Conservation (phyloP, 2,888 invertebrate genomes). For the Isotomurus palustris region DNA sequence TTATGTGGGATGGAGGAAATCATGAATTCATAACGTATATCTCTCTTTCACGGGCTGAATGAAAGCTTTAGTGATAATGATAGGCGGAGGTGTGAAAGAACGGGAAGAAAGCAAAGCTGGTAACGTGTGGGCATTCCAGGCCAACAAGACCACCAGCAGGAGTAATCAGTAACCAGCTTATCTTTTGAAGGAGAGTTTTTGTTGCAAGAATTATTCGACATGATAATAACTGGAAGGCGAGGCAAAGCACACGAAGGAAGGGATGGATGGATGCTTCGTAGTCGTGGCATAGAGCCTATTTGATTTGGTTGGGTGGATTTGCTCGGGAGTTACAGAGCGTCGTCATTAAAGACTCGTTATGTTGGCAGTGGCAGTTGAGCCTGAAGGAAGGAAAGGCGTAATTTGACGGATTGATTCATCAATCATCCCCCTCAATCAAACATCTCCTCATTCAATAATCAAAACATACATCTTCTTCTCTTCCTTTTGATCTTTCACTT, state of each 20-base stretch:
- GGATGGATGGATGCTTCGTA: conserved; percentile 4
- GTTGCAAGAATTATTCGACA: too few species aligned
- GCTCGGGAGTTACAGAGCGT: neutral
- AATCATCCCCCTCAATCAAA: conserved; percentile 17
- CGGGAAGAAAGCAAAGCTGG: too few species aligned
- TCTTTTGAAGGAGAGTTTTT: too few species aligned
- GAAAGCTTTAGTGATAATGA: too few species aligned
- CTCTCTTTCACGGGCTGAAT: too few species aligned
- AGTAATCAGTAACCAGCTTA: too few species aligned
- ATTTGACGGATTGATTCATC: conserved; percentile 26
- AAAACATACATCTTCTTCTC: conserved; percentile 7
- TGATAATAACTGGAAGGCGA: too few species aligned
- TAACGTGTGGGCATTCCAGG: too few species aligned
- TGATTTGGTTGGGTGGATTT: conserved; percentile 12
- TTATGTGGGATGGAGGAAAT: neutral
- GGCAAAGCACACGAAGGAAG: too few species aligned
- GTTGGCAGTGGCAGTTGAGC: conserved; percentile 3
- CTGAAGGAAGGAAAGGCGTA: conserved; percentile 16
- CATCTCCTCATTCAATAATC: conserved; percentile 14
- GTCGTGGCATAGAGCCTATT: neutral
- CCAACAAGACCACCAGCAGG: too few species aligned
- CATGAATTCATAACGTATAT: conserved; percentile 1
- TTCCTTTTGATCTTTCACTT: conserved; percentile 5
- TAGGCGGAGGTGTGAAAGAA: too few species aligned
- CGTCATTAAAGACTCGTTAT: conserved; percentile 14